Evolutionary conservation across 1,140 invertebrate species (phyloP), one percentile per base, ranked within the genome.

Genomic region (Centruroides sculpturatus): DNA sequence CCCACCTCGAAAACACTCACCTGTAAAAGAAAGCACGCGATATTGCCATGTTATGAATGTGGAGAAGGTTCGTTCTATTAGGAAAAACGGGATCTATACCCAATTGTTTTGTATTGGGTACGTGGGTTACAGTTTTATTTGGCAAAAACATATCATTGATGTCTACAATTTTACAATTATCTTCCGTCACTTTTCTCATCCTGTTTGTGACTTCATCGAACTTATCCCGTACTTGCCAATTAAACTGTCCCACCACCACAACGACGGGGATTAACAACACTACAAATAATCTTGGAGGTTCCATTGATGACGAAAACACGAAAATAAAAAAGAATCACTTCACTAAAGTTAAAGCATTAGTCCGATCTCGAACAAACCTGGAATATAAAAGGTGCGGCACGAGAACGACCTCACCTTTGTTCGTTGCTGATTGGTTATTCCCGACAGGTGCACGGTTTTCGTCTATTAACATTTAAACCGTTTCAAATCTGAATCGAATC

Each of bases 11-110:
- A 13, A 23, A 55, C 54, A n/a, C 46, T 56, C 60, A 76, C 66
- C 76, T 77, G 85, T 89, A 97, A 73, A 91, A 98, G 73, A 95
- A 97, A 0, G 91, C 89, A 66, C 93, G 76, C 71, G 85, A 94
- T 68, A 97, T 75, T 12, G 92, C 95, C 83, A 97, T 87, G 73
- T 97, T 98, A 73, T 98, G 93, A 59, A 97, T 76, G 77, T 97
- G 92, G 12, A 97, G 74, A 60, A 98, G 73, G 11, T 86, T 87
- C 0, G 93, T 96, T 65, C 95, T 81, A 75, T 98, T 98, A 0
- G 92, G 89, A 70, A 94, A 95, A 6, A 97, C 83, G 3, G 92
- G 92, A 76, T 95, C 93, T 34, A 94, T 89, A 68, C 94, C 91
- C 53, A 98, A 82, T 70, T 92, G 89, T 73, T 97, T 95, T 62